Percentiles rank a stretch among this genome's conserved stretches.
Conservation (phyloP, 2,888 invertebrate species). For the Microctonus aethiopoides region DNA sequence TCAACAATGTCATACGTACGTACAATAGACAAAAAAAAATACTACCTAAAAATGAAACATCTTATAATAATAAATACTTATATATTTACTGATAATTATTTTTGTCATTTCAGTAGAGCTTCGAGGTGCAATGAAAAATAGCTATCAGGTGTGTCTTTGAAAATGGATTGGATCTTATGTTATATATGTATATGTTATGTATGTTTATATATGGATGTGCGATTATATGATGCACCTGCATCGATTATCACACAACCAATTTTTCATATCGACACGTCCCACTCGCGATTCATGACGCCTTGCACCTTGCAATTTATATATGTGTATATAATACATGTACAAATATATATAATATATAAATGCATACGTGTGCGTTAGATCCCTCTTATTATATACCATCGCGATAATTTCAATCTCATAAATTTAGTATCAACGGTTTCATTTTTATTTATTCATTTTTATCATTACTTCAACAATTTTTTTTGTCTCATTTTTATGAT, state of each 20-base stretch:
- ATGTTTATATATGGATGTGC: neutral
- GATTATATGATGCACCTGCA: slow-evolving; percentile 43
- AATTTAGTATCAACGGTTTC: slow-evolving; percentile 25
- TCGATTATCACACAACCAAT: slow-evolving; percentile 41
- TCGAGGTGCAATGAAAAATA: neutral
- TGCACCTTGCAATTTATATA: slow-evolving; percentile 45
- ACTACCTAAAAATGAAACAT: too few relatives aligned
- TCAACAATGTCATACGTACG: too few relatives aligned
- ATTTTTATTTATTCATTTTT: neutral
- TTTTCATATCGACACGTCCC: slow-evolving; percentile 21
- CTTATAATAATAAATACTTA: too few relatives aligned
- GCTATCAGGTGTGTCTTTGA: slow-evolving; percentile 40
- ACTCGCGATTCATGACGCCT: slow-evolving; percentile 27
- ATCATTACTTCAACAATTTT: neutral
- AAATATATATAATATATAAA: too few relatives aligned
- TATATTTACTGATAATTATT: neutral
- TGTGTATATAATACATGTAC: slow-evolving; percentile 5
- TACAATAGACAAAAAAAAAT: too few relatives aligned
- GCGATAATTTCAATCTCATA: slow-evolving; percentile 45
- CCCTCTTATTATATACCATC: slow-evolving; percentile 45
- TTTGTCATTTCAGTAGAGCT: neutral
- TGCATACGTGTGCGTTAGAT: too few relatives aligned
- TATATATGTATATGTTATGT: too few relatives aligned
- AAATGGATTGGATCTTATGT: neutral
- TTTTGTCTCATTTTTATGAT: neutral